Evolutionary conservation across 1,140 invertebrate species (phyloP).

Genomic region (Ganaspis sp.): DNA sequence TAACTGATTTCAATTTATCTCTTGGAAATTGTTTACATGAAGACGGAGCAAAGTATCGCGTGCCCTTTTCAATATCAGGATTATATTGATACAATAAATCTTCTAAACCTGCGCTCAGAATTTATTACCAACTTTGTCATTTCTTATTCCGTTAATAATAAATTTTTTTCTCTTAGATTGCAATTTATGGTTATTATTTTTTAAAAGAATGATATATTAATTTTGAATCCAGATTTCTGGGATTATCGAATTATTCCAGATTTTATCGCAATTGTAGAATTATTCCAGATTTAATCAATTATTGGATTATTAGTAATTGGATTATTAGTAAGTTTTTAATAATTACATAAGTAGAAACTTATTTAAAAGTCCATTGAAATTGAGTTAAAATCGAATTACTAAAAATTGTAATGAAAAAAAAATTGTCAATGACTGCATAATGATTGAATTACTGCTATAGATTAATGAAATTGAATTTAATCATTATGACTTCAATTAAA

Average conservation of each 20-base stretch:
- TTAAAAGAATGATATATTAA: not conserved
- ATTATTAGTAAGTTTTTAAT: no score
- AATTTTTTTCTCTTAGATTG: not conserved
- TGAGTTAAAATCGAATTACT: no score
- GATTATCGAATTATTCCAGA: not conserved
- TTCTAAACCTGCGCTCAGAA: not conserved
- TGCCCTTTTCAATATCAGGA: not conserved
- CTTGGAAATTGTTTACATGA: not conserved
- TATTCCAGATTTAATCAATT: no score
- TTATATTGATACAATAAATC: conserved; percentile 18
- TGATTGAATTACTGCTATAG: no score
- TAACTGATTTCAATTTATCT: not conserved
- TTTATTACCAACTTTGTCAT: conserved; percentile 10
- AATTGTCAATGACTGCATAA: no score
- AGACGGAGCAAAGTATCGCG: not conserved
- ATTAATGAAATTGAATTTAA: no score
- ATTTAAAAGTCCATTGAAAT: no score
- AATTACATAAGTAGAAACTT: no score
- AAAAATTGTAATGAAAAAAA: no score
- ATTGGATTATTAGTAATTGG: no score
- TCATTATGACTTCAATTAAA: no score
- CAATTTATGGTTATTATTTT: not conserved
- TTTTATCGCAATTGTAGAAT: no score
- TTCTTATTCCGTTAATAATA: not conserved
- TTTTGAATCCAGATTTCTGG: not conserved